Evolutionary conservation across 64 coral and sea anemone species (phyloP).

Genomic region (Porites australiensis): DNA sequence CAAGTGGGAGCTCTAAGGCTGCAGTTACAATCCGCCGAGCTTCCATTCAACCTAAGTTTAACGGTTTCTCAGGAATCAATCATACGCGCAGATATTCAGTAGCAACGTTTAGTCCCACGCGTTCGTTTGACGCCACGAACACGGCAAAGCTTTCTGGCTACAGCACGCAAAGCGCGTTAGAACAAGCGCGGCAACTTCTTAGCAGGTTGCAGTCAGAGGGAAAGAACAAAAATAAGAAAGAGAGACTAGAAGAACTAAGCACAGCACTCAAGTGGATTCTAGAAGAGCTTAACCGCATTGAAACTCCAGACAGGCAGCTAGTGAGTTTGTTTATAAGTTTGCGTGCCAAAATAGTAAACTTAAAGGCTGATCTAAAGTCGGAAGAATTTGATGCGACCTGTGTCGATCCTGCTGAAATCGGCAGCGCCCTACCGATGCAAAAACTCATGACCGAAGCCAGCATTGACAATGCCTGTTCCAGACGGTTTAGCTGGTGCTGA

Average conservation of each 20-base stretch:
- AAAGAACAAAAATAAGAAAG: constrained; percentile 88
- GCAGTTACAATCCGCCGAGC: not conserved
- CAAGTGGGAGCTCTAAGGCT: not conserved
- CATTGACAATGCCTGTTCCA: constrained; percentile 2
- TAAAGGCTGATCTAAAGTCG: constrained; percentile 80
- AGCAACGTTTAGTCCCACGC: constrained; percentile 2
- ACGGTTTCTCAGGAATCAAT: not conserved
- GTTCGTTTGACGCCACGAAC: not conserved
- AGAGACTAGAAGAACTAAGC: constrained; percentile 86
- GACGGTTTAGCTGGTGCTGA: constrained; percentile 90
- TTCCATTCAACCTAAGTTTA: not conserved
- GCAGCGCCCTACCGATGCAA: not conserved
- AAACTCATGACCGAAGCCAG: constrained; percentile 9
- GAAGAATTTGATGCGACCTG: constrained; percentile 74
- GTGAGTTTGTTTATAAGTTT: constrained; percentile 91
- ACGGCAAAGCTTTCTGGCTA: constrained; percentile 84
- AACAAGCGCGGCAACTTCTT: constrained; percentile 77
- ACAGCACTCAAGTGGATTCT: constrained; percentile 88
- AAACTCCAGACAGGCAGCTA: constrained; percentile 81
- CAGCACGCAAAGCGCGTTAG: constrained; percentile 86
- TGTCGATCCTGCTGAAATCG: constrained; percentile 19
- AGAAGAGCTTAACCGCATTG: constrained; percentile 89
- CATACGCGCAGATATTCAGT: constrained; percentile 53
- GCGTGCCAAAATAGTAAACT: constrained; percentile 83
- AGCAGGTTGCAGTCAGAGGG: constrained; percentile 79